Base-by-base conservation (phyloP, 1,140 invertebrate species). In the Aricia agestis region DNA sequence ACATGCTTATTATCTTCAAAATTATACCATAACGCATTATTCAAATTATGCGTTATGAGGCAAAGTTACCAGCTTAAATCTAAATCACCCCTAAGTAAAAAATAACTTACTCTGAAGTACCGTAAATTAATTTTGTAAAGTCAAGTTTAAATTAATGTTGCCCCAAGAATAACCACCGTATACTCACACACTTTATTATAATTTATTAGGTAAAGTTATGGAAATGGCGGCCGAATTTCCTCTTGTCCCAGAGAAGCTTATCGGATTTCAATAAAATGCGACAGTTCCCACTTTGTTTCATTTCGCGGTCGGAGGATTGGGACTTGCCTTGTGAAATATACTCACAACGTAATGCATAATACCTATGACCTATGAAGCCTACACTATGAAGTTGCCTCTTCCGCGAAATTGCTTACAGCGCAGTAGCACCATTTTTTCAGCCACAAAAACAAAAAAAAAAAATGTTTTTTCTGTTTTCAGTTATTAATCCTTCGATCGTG, bases 231-330 rank as follows among this genome's bases (percentile, higher is more conserved):
- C 17, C 58, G 68, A 69, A 69, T 69, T 72, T 67, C 59, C 66
- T 66, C 67, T 72, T 59, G 57, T 72, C 36, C 32, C 71, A 17
- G 32, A 59, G 32, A 13, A 45, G 18, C 71, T 72, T 72, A 72
- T 72, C 71, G 71, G 71, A 68, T 72, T 72, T 65, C 71, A 68
- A 72, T 72, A 72, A 72, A 69, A 68, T 68, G 58, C 58, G 66
- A 72, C 75, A 76, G 70, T 74, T 76, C 68, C 68, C 75, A 71
- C 70, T 73, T 70, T 70, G 65, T 73, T 42, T 61, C 67, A 57
- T 67, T 42, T 63, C 52, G 31, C 32, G 67, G 42, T 6, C 66
- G 70, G 17, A 10, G 52, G 45, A 68, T 42, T 67, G 41, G 41
- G 42, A 68, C 18, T 68, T 19, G 19, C 25, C 10, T 11, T 18